Conservation (phyloP, 2,888 invertebrate genomes). For the Drosophila villosipedis region DNA sequence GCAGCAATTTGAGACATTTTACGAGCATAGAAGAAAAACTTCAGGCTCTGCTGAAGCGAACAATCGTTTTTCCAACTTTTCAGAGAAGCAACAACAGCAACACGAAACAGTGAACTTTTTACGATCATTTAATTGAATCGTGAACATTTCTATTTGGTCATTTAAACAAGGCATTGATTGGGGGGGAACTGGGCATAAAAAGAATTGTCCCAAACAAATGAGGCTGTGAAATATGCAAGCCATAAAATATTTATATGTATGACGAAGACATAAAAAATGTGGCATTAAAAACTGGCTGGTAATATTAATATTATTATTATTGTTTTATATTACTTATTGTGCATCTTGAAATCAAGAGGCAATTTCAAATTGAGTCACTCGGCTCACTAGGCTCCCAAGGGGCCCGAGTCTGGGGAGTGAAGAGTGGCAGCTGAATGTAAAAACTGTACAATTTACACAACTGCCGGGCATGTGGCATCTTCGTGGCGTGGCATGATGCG, state of each 20-base stretch:
- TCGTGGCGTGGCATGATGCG: conserved; percentile 38
- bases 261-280: conserved; percentile 38
- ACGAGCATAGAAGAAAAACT: conserved; percentile 54
- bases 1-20: conserved; percentile 71
- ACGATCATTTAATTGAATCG: conserved; percentile 77
- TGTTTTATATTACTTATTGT: conserved; percentile 18
- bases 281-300: conserved; percentile 23
- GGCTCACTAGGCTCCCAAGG: conserved; percentile 4
- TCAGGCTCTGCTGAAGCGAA: conserved; percentile 21
- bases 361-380: conserved; percentile 43
- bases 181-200: conserved; percentile 32
- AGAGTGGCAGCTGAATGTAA: conserved; percentile 67
- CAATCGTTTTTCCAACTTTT: conserved; percentile 46
- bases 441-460: conserved; percentile 72
- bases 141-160: conserved; percentile 69
- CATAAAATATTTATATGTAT: conserved; percentile 53
- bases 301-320: conserved; percentile 19
- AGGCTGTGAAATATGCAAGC: conserved; percentile 63
- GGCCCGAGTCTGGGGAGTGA: background rate
- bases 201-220: conserved; percentile 50
- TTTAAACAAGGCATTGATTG: conserved; percentile 48
- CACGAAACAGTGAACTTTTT: conserved; percentile 57
- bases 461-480: conserved; percentile 60
- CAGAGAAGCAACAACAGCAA: background rate
- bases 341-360: conserved; percentile 9